Conservation (phyloP, 2,113 vertebrate genomes). For the Emydocephalus ijimae region DNA sequence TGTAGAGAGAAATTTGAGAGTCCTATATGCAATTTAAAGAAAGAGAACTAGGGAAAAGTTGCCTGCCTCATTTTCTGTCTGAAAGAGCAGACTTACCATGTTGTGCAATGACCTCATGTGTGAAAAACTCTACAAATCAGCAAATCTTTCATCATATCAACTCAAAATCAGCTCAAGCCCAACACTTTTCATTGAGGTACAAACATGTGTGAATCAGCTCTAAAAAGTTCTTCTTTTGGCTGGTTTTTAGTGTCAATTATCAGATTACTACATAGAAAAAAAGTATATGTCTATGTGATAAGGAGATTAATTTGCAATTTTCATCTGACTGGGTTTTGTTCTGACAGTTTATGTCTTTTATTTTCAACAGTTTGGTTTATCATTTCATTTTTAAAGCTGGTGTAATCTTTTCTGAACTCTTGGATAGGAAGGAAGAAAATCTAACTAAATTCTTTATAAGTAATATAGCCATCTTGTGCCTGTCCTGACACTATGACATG, state of each 20-base stretch:
- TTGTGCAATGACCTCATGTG: not conserved
- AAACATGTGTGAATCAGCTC: not conserved
- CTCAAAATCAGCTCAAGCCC: not conserved
- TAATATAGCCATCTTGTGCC: conserved; percentile 17
- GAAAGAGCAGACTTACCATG: not conserved
- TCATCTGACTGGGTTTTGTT: not conserved
- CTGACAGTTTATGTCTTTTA: not conserved
- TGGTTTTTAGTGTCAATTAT: not conserved
- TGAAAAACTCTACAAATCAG: not conserved
- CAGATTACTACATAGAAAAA: not conserved
- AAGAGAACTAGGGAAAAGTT: not conserved
- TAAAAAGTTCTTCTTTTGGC: conserved; percentile 11
- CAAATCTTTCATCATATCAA: conserved; percentile 1
- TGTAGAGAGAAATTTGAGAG: not conserved
- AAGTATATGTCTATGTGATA: not conserved
- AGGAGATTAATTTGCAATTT: not conserved
- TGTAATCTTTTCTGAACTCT: not conserved
- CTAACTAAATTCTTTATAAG: not conserved
- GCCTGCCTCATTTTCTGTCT: not conserved
- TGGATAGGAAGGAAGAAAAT: not conserved
- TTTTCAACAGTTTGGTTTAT: conserved; percentile 13
- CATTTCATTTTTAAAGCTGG: not conserved
- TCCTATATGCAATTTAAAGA: not conserved
- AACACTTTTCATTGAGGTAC: conserved; percentile 3
- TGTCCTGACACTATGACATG: conserved; percentile 2